Evolutionary conservation across 2,888 invertebrate genomes (phyloP).

Genomic region (Melolontha melolontha): DNA sequence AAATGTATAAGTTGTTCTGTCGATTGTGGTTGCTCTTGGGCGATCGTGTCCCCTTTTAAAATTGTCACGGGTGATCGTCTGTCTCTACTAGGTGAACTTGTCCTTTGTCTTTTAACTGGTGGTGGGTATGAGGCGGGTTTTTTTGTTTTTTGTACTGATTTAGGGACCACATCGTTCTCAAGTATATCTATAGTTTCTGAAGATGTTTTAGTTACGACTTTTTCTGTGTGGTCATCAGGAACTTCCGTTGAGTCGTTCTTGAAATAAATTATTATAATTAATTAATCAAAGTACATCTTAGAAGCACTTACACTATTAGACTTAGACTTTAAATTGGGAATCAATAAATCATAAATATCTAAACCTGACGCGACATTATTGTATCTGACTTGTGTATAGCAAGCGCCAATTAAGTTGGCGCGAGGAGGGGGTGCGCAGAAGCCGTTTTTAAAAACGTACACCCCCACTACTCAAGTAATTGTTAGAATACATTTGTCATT

Average conservation of each 20-base stretch:
- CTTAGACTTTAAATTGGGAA: no score
- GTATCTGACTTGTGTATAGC: no score
- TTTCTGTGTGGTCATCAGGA: conserved; percentile 26
- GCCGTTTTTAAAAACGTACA: no score
- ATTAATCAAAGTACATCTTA: no score
- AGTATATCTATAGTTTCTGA: neutral
- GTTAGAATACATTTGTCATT: no score
- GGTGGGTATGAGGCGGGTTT: conserved; percentile 1
- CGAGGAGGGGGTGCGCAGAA: no score
- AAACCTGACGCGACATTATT: no score
- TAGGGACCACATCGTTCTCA: conserved; percentile 3
- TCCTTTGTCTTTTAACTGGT: conserved; percentile 26
- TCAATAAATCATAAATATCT: no score
- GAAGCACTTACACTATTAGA: no score
- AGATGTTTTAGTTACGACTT: neutral
- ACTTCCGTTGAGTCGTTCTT: conserved; percentile 26
- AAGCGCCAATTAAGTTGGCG: no score
- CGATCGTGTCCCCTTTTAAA: neutral
- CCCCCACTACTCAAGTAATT: no score
- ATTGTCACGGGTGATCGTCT: neutral
- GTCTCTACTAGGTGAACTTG: conserved; percentile 16
- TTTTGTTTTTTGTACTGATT: conserved; percentile 20
- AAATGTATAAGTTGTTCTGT: conserved; percentile 55
- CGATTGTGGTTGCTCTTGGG: neutral
- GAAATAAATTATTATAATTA: conserved; percentile 7